phyloP scores from a whole-genome alignment of 2,113 vertebrate species.

The Platycercus adscitus region DNA sequence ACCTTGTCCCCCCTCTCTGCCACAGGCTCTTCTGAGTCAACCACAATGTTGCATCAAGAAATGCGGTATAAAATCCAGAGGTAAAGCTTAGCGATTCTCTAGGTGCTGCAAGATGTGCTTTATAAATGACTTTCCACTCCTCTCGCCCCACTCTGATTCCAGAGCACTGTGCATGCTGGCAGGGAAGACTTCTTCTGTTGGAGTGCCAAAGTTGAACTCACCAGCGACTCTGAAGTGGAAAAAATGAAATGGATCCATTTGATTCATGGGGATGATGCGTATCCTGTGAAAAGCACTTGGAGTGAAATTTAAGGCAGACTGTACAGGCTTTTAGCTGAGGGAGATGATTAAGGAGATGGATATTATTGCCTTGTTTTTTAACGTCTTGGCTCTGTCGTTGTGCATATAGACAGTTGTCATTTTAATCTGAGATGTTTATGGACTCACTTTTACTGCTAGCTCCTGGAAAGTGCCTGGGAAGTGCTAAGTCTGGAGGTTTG shows the following conservation, averaged over 20 bases:
- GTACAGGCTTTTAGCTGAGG: neutral
- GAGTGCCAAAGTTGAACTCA: constrained; percentile 26
- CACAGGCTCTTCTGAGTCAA: neutral
- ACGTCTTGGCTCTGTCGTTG: neutral
- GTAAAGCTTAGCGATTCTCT: neutral
- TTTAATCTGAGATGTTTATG: neutral
- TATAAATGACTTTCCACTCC: neutral
- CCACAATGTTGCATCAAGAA: neutral
- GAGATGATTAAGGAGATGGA: neutral
- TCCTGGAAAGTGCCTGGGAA: neutral
- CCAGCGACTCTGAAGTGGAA: neutral
- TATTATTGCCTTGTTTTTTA: neutral
- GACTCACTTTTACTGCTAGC: neutral
- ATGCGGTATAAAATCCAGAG: neutral
- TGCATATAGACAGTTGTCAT: neutral
- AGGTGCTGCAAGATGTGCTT: neutral
- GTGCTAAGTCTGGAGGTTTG: neutral
- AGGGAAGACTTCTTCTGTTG: neutral
- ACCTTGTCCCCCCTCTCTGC: neutral
- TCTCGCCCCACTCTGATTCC: neutral
- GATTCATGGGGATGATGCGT: neutral
- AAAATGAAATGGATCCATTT: constrained; percentile 15
- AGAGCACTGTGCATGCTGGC: neutral
- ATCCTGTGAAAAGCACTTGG: neutral
- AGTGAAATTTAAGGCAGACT: constrained; percentile 4